These are phyloP conservation scores for Manduca sexta DNA, from an alignment of 1,140 invertebrate genomes.

Conservation along the genomic window DNA sequence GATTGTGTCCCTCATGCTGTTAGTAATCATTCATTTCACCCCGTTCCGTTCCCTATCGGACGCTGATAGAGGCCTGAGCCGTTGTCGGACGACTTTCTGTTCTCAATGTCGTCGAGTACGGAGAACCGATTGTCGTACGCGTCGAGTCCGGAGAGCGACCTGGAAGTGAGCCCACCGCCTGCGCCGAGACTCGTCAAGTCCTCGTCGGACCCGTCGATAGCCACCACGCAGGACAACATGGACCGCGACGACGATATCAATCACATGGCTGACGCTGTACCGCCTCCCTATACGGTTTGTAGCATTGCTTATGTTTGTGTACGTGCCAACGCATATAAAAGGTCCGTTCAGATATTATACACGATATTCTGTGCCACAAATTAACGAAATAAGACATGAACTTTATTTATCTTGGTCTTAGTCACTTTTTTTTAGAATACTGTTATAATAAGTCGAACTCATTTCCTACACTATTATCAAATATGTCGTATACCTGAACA, in stretches of 20 bases:
- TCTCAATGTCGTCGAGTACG: constrained; percentile 92
- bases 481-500: too few species aligned
- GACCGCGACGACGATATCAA: constrained; percentile 76
- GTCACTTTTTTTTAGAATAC: too few species aligned
- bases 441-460: too few species aligned
- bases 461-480: too few species aligned
- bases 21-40: constrained; percentile 68
- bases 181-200: constrained; percentile 85
- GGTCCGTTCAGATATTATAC: too few species aligned
- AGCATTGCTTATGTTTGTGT: constrained; percentile 12
- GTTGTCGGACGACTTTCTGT: constrained; percentile 96
- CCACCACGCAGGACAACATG: constrained; percentile 77
- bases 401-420: too few species aligned
- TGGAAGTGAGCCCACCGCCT: constrained; percentile 87
- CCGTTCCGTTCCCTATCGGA: constrained; percentile 64
- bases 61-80: constrained; percentile 79
- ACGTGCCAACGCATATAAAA: too few species aligned
- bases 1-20: constrained; percentile 35
- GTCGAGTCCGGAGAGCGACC: constrained; percentile 95
- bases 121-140: constrained; percentile 91
- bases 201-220: constrained; percentile 88
- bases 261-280: constrained; percentile 71
- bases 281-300: constrained; percentile 86
- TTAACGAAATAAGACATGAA: too few species aligned
- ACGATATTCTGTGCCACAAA: too few species aligned